These are phyloP conservation scores for Eclectus roratus DNA, from an alignment of 2,113 vertebrate species.

Conservation along the genomic window DNA sequence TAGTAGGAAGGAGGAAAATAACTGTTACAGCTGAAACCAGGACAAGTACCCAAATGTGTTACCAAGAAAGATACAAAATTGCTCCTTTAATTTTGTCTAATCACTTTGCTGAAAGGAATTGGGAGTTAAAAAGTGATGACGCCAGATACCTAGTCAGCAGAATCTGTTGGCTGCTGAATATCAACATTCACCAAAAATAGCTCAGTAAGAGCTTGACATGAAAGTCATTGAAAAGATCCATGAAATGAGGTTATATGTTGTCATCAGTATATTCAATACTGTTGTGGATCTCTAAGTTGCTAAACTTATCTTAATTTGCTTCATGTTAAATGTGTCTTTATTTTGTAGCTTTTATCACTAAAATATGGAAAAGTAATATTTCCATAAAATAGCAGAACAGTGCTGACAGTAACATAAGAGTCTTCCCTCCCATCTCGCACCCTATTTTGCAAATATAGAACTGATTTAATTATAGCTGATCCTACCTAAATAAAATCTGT, in stretches of 20 bases:
- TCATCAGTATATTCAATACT: background rate
- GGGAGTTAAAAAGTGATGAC: conserved; percentile 39
- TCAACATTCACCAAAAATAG: conserved; percentile 59
- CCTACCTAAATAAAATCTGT: background rate
- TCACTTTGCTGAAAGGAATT: background rate
- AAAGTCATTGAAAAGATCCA: conserved; percentile 50
- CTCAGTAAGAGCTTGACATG: background rate
- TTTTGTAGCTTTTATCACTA: background rate
- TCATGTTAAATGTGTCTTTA: background rate
- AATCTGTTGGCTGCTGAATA: conserved; percentile 45
- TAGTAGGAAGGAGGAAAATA: background rate
- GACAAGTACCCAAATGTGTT: background rate
- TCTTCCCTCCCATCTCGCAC: background rate
- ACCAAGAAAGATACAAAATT: background rate
- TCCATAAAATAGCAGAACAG: background rate
- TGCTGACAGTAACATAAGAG: background rate
- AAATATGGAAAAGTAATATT: background rate
- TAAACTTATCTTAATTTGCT: background rate
- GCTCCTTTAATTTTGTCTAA: background rate
- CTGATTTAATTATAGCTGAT: background rate
- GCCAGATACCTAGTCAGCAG: conserved; percentile 37
- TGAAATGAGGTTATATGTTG: background rate
- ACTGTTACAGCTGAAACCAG: background rate
- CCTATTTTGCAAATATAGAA: background rate
- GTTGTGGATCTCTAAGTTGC: background rate